Evolutionary conservation across 2,888 invertebrate genomes (phyloP), one percentile per base, ranked within the genome.

Genomic region (Scaptomyza caliginosa): DNA sequence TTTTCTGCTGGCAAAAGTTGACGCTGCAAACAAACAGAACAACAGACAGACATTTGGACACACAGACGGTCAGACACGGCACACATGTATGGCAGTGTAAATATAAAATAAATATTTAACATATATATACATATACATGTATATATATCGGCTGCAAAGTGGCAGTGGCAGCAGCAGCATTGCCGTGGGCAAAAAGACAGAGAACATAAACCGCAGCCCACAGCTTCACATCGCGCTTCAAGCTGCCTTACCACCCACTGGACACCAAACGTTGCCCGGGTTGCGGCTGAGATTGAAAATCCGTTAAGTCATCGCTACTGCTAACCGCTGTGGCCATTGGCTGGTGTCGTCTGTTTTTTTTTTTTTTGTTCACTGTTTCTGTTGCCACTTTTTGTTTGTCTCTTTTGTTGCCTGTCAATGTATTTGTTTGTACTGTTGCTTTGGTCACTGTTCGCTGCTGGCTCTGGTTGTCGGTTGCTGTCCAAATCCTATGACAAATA

Each of bases 221-320:
- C 62, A 69, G 49, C 49, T 55, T 55, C 36, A 11, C 48, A 52
- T 30, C 36, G 13, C 30, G 43, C 43, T 17, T 4, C 23, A 16
- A 21, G 52, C 6, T 10, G 13, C 28, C 28, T 11, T 5, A 11
- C 8, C 43, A 43, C 52, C 28, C 6, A 6, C 46, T 19, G 42
- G 55, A 26, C 52, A 55, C 48, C 45, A n/a, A 70, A 43, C 38
- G 50, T 49, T 48, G 54, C 57, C 28, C 57, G 26, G 30, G n/a
- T 30, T 51, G 63, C 40, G 64, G 65, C 79, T 84, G 87, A 81
- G 86, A 83, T 83, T 86, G 84, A 74, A 83, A 83, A 83, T 87
- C 83, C 88, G 88, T 83, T 88, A 83, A 87, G 88, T 85, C 88
- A 85, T 87, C 80, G 86, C 82, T 86, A 75, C 67, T 68, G 82